phyloP scores from a whole-genome alignment of 1,140 invertebrate genomes.

The Whitmania pigra region DNA sequence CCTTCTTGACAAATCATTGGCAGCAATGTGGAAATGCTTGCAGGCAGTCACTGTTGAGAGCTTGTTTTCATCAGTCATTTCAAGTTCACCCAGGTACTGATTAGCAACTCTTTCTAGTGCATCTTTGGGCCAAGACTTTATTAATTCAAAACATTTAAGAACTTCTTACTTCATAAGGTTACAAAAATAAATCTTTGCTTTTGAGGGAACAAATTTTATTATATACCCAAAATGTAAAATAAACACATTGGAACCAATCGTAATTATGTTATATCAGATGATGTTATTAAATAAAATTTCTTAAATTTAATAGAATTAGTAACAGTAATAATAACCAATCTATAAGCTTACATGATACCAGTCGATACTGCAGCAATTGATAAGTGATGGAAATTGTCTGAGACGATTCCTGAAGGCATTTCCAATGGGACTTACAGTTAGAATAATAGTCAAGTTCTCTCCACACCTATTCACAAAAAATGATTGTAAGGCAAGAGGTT shows the following conservation, averaged over 20 bases:
- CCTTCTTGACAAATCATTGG: constrained; percentile 51
- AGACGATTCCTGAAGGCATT: constrained; percentile 42
- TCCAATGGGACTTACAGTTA: constrained; percentile 44
- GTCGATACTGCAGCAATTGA: constrained; percentile 44
- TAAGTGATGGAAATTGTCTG: constrained; percentile 42
- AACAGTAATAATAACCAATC: too few relatives aligned
- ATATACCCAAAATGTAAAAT: too few relatives aligned
- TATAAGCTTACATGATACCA: constrained; percentile 39
- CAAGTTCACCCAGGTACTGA: constrained; percentile 20
- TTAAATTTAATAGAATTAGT: too few relatives aligned
- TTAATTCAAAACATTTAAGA: not conserved
- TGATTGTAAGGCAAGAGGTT: constrained; percentile 40
- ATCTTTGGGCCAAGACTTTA: constrained; percentile 30
- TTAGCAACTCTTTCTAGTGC: constrained; percentile 23
- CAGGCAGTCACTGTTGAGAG: constrained; percentile 18
- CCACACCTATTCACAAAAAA: constrained; percentile 41
- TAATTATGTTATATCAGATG: too few relatives aligned
- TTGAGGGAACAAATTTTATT: too few relatives aligned
- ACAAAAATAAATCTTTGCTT: too few relatives aligned
- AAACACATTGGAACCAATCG: too few relatives aligned
- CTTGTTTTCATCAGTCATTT: constrained; percentile 22
- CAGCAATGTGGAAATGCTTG: constrained; percentile 25
- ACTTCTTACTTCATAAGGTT: too few relatives aligned
- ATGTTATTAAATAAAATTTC: too few relatives aligned
- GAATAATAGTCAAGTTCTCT: constrained; percentile 42